Conservation (phyloP, 2,113 vertebrate species). For the Sinocyclocheilus grahami region DNA sequence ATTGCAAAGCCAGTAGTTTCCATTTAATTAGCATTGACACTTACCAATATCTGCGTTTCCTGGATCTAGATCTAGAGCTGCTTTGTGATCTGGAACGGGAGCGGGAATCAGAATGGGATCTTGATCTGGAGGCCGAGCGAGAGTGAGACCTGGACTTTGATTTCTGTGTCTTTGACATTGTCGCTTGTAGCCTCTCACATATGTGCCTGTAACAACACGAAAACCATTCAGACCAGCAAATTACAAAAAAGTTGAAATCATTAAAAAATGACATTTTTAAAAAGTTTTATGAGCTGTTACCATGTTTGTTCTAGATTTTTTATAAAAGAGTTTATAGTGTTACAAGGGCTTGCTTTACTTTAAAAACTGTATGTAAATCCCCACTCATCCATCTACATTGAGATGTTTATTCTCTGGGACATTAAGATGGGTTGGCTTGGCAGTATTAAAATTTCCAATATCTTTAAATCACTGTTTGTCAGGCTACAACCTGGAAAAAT, state of each 20-base stretch:
- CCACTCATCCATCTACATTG: neutral
- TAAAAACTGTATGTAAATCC: neutral
- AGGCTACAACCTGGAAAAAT: neutral
- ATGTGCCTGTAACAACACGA: conserved; percentile 60
- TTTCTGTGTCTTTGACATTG: conserved; percentile 93
- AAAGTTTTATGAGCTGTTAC: neutral
- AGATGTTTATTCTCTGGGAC: neutral
- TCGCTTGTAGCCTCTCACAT: conserved; percentile 65
- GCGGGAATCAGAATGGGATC: conserved; percentile 87
- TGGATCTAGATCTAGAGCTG: conserved; percentile 83
- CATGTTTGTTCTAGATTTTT: neutral
- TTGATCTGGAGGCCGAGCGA: conserved; percentile 84
- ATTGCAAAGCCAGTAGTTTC: neutral
- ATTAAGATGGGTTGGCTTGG: neutral
- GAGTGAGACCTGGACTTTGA: conserved; percentile 92
- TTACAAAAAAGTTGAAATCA: neutral
- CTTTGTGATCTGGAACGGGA: conserved; percentile 84
- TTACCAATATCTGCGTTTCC: conserved; percentile 92
- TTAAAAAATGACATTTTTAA: neutral
- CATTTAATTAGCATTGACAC: conserved; percentile 2
- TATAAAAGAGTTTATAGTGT: neutral
- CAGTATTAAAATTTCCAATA: conserved; percentile 4
- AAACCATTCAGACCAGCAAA: conserved; percentile 1
- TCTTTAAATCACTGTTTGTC: neutral
- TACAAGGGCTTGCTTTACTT: neutral